Conservation (phyloP, 2,888 invertebrate species). For the Cyclophora punctaria region DNA sequence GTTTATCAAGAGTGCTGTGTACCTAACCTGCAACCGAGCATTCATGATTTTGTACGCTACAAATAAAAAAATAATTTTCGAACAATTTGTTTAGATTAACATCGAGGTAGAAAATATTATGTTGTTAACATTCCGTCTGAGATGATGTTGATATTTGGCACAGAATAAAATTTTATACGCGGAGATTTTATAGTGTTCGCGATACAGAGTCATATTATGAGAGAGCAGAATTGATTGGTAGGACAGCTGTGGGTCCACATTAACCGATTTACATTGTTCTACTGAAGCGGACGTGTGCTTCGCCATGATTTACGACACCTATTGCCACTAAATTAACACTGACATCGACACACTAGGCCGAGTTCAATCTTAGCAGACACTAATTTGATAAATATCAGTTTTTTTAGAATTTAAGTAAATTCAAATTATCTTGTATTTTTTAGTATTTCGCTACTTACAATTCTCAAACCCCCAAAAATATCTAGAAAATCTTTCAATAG, state of each 20-base stretch:
- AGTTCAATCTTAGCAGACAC: too few species aligned
- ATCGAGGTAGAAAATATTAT: conserved; percentile 63
- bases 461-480: too few species aligned
- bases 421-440: too few species aligned
- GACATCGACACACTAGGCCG: too few species aligned
- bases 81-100: conserved; percentile 66
- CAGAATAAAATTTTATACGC: conserved; percentile 55
- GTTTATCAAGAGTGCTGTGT: conserved; percentile 11
- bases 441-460: too few species aligned
- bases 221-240: conserved; percentile 60
- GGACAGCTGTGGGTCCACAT: conserved; percentile 53
- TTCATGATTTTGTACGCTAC: conserved; percentile 42
- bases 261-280: conserved; percentile 43
- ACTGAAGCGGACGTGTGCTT: conserved; percentile 3
- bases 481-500: too few species aligned
- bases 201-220: conserved; percentile 57
- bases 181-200: conserved; percentile 62
- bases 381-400: too few species aligned
- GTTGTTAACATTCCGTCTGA: conserved; percentile 64
- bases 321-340: too few species aligned
- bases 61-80: conserved; percentile 59
- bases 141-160: conserved; percentile 68
- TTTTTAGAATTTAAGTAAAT: too few species aligned
- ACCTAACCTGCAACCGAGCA: conserved; percentile 26
- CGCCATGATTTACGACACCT: too few species aligned